Base-by-base conservation (phyloP, 2,113 vertebrate genomes). In the Euleptes europaea region DNA sequence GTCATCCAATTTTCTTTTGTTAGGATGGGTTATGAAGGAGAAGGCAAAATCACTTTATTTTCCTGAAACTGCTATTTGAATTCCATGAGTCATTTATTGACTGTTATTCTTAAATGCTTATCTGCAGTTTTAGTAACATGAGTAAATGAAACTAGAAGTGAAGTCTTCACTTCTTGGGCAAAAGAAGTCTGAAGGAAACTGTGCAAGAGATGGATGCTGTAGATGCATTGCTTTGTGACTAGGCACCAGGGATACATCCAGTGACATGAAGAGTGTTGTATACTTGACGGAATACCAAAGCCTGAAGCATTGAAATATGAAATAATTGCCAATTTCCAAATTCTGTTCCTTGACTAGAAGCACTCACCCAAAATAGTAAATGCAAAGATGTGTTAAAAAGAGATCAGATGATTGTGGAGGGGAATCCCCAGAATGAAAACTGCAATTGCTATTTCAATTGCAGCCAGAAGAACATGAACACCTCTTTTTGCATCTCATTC, bases 331-430 rank as follows among this genome's bases (percentile, higher is more conserved):
- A 72, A 82, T 78, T 71, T 31, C 7, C 21, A 12, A 28, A 63
- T 81, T 73, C 60, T 65, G 11, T 60, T 51, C 71, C 42, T 14
- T 21, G 21, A 66, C 42, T 23, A 35, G 26, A 49, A 84, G n/a
- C 67, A 78, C 63, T 83, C 76, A 44, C 31, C 1, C 78, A 33
- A 78, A 78, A 79, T 80, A 63, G 1, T 71, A 38, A 63, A 9
- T 2, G 15, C 21, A 78, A 81, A 11, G 21, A 65, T 65, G 84
- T 23, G 1, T 1, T 40, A 51, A 8, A 51, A 78, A 28, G 84
- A 5, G 1, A 47, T 71, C 1, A 31, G 0, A 17, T 31, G 3
- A 78, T 1, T 75, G 3, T 17, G 47, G 11, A n/a, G 0, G n/a
- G 28, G 38, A 82, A n/a, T n/a, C n/a, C n/a, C n/a, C n/a, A n/a